phyloP scores from a whole-genome alignment of 2,888 invertebrate species.

The Cerastoderma edule region DNA sequence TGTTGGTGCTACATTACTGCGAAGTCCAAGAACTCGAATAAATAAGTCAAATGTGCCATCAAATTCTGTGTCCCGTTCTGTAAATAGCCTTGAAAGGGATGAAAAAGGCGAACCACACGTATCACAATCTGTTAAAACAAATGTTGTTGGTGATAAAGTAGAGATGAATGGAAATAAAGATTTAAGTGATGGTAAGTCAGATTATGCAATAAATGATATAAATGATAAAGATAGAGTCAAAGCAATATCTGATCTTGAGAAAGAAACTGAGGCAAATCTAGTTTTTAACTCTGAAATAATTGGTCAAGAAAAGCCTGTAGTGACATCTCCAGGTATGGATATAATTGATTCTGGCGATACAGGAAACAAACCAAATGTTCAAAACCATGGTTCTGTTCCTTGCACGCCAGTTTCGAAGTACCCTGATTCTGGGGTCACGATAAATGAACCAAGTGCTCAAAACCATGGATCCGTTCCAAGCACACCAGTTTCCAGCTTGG shows the following conservation, averaged over 20 bases:
- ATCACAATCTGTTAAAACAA: too few species aligned
- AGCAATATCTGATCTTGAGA: conserved; percentile 54
- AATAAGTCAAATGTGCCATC: conserved; percentile 50
- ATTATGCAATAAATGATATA: conserved; percentile 5
- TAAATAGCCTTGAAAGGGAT: not conserved
- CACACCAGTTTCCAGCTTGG: conserved; percentile 31
- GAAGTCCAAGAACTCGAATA: conserved; percentile 55
- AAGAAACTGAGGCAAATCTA: conserved; percentile 48
- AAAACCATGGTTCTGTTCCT: too few species aligned
- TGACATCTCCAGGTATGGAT: not conserved
- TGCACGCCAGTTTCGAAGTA: conserved; percentile 43
- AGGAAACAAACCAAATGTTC: too few species aligned
- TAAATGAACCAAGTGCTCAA: conserved; percentile 8
- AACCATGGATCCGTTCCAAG: conserved; percentile 39
- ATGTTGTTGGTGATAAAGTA: too few species aligned
- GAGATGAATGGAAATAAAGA: too few species aligned
- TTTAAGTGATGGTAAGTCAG: too few species aligned
- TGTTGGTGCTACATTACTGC: conserved; percentile 49
- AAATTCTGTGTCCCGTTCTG: conserved; percentile 12
- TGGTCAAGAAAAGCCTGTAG: conserved; percentile 22
- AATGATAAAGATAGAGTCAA: conserved; percentile 36
- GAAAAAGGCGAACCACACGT: not conserved
- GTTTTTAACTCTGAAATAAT: conserved; percentile 61
- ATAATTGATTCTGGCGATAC: not conserved
- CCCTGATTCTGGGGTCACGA: conserved; percentile 23